Conservation (phyloP, 2,113 vertebrate species). For the Galemys pyrenaicus region DNA sequence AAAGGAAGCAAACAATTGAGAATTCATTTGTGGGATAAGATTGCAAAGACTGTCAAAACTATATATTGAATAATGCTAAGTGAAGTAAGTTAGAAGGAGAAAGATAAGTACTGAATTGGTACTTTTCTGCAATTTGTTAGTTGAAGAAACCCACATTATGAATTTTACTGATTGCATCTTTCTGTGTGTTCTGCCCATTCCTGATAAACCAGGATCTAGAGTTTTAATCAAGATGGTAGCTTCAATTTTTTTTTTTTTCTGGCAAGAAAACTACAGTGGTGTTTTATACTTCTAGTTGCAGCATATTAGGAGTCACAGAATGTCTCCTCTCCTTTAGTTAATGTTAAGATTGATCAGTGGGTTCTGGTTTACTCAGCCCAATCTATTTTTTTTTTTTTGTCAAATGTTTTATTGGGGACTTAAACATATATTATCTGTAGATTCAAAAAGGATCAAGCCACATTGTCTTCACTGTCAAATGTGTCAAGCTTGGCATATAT, state of each 20-base stretch:
- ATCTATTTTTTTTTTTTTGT: slow-evolving; percentile 87
- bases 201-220: background rate
- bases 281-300: background rate
- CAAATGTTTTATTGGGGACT: slow-evolving; percentile 99
- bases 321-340: background rate
- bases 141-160: background rate
- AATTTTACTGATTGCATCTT: background rate
- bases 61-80: background rate
- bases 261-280: background rate
- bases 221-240: background rate
- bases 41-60: background rate
- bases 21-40: slow-evolving; percentile 38
- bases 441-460: slow-evolving; percentile 97
- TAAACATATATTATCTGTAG: slow-evolving; percentile 99
- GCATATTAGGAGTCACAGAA: background rate
- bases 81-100: too few relatives aligned
- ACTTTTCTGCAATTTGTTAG: background rate
- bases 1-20: slow-evolving; percentile 34
- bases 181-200: background rate
- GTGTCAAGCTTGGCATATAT: slow-evolving; percentile 97
- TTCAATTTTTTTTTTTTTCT: background rate
- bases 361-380: background rate
- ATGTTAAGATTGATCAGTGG: background rate
- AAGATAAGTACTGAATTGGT: too few relatives aligned
- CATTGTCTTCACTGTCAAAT: slow-evolving; percentile 99